A percentile compares a stretch with the other conserved stretches of the same genome.
Evolutionary conservation across 2,797 vertebrate species (phyloP).

Genomic region (Pseudochaenichthys georgianus): DNA sequence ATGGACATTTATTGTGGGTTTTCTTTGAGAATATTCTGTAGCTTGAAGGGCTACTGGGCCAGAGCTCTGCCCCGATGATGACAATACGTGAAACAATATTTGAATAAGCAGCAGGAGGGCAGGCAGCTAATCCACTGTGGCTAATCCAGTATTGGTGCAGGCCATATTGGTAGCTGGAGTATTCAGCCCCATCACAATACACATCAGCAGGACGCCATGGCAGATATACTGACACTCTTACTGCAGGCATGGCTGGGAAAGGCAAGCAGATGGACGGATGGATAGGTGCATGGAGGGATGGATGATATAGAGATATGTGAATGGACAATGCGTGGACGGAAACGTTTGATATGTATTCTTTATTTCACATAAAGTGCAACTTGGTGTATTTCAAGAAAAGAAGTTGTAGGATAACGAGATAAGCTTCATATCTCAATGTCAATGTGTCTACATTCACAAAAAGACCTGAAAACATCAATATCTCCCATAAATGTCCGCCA

Average conservation of each 20-base stretch:
- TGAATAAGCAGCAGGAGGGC: conserved; percentile 93
- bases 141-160: conserved; percentile 93
- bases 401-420: conserved; percentile 5
- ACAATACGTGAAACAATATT: conserved; percentile 88
- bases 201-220: conserved; percentile 83
- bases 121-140: conserved; percentile 98
- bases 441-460: neutral
- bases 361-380: conserved; percentile 7
- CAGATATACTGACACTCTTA: conserved; percentile 83
- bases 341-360: conserved; percentile 10
- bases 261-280: conserved; percentile 77
- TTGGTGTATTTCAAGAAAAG: neutral
- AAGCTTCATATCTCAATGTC: neutral
- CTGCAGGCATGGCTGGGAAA: conserved; percentile 75
- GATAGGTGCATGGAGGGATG: conserved; percentile 44
- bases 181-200: conserved; percentile 86
- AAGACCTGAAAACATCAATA: neutral
- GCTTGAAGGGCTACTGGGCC: conserved; percentile 62
- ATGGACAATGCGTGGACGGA: conserved; percentile 21
- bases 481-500: neutral
- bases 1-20: conserved; percentile 51
- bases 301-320: conserved; percentile 37
- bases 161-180: conserved; percentile 91
- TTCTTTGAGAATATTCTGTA: conserved; percentile 73
- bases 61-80: conserved; percentile 76